Base-by-base conservation (phyloP, 2,888 invertebrate genomes). In the Lacanobia oleracea region DNA sequence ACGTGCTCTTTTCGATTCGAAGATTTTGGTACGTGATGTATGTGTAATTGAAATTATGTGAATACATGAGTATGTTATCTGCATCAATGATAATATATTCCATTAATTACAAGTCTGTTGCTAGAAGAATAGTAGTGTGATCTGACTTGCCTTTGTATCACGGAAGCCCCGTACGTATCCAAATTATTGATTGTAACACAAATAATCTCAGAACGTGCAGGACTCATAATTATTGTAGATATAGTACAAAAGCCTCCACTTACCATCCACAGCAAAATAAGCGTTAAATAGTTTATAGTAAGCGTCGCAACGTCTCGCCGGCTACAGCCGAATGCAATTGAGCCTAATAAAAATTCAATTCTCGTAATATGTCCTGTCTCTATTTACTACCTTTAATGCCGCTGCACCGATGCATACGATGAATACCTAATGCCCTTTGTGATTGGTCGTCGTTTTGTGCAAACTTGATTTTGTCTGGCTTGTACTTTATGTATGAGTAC, bases 261-360 rank as follows among this genome's bases (percentile, higher is more conserved):
- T 33, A 62, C 14, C 50, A 16, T 16, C 27, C 60, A 43, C 60
- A 50, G 33, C 1, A 57, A 67, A 57, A 59, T 64, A 69, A 59
- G n/a, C 67, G 33, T 71, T 81, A 73, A 81, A 79, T 67, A 77
- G 66, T 75, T 83, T 61, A 80, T 79, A 37, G 70, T 69, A 54
- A 72, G 43, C 61, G 63, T 71, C 45, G 73, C 65, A 69, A 63
- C 75, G 71, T 78, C 76, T 78, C 57, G 50, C 12, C 37, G 27
- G 43, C 72, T 61, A 72, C 72, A 84, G 81, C 86, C 86, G 77
- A 88, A 89, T 88, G 90, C 92, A 91, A 92, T 91, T 91, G 89
- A 88, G 86, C 83, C 89, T 92, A 92, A 94, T 94, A 94, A 94
- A 93, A 93, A 93, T 94, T 92, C 93, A 90, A 90, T 91, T 89